A percentile compares a stretch with the other conserved stretches of the same genome.
These are phyloP conservation scores for Rhodeus uyekii DNA, from an alignment of 2,797 vertebrate genomes.

Conservation along the genomic window DNA sequence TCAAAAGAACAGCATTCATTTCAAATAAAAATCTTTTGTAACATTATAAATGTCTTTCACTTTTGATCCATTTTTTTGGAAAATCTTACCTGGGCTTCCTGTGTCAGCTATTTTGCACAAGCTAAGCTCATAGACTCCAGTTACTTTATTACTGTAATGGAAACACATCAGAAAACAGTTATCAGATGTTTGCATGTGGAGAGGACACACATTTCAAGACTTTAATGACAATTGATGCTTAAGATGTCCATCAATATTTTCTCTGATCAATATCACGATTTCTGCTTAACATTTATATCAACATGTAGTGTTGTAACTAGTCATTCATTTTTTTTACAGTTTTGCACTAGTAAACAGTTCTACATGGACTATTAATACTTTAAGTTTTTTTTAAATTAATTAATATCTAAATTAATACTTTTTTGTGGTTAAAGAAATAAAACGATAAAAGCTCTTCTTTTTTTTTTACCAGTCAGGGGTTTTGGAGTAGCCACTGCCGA, in stretches of 20 bases:
- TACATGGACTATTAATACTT: too few relatives aligned
- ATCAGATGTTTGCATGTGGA: too few relatives aligned
- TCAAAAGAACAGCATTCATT: not conserved
- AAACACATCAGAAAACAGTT: constrained; percentile 32
- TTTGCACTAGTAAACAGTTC: too few relatives aligned
- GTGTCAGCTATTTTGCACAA: constrained; percentile 97
- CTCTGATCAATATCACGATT: not conserved
- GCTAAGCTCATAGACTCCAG: constrained; percentile 95
- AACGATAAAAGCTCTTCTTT: not conserved
- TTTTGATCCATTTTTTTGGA: too few relatives aligned
- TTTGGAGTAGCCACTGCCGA: constrained; percentile 94
- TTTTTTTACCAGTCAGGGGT: constrained; percentile 88
- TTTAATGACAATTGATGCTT: not conserved
- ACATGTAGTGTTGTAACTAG: not conserved
- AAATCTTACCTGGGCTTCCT: constrained; percentile 91
- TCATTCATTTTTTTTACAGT: not conserved
- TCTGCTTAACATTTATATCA: not conserved
- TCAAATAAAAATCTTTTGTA: not conserved
- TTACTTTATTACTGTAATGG: constrained; percentile 90
- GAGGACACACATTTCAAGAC: not conserved
- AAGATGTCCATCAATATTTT: not conserved
- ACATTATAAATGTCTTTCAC: not conserved
- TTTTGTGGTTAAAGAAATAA: not conserved
- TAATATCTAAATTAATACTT: too few relatives aligned
- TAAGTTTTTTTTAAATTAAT: too few relatives aligned